Conservation (phyloP, 2,113 vertebrate genomes). For the Nothobranchius kuhntae region DNA sequence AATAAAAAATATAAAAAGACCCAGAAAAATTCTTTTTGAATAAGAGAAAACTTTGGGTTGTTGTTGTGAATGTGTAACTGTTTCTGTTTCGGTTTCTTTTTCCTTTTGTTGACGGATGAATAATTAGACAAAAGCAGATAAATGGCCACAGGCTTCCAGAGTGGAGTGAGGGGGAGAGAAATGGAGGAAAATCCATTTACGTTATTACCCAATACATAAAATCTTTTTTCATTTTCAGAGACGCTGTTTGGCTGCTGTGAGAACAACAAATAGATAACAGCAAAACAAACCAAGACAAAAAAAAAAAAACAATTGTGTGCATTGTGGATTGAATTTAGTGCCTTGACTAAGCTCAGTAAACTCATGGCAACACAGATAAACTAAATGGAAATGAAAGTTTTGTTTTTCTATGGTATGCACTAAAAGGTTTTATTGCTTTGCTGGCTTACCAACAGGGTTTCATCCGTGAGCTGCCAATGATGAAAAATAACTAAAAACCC, state of each 20-base stretch:
- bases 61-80: conserved; percentile 55
- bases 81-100: conserved; percentile 60
- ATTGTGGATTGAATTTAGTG: conserved; percentile 45
- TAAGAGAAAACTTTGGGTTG: conserved; percentile 9
- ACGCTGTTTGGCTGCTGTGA: conserved; percentile 69
- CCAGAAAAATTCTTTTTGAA: background rate
- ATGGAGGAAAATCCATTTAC: conserved; percentile 77
- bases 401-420: conserved; percentile 7
- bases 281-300: conserved; percentile 69
- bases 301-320: conserved; percentile 57
- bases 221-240: conserved; percentile 78
- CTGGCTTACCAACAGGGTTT: conserved; percentile 2
- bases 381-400: conserved; percentile 29
- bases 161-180: conserved; percentile 34
- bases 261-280: conserved; percentile 78
- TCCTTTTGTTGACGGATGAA: conserved; percentile 77
- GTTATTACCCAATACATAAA: conserved; percentile 81
- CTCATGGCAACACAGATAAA: conserved; percentile 23
- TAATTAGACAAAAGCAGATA: conserved; percentile 79
- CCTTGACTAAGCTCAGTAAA: conserved; percentile 42
- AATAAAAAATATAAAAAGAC: background rate
- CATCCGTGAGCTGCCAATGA: conserved; percentile 5
- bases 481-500: conserved; percentile 18
- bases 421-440: conserved; percentile 23
- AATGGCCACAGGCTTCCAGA: conserved; percentile 61